Base-by-base conservation (phyloP, 2,888 invertebrate genomes). In the Dione vanillae region DNA sequence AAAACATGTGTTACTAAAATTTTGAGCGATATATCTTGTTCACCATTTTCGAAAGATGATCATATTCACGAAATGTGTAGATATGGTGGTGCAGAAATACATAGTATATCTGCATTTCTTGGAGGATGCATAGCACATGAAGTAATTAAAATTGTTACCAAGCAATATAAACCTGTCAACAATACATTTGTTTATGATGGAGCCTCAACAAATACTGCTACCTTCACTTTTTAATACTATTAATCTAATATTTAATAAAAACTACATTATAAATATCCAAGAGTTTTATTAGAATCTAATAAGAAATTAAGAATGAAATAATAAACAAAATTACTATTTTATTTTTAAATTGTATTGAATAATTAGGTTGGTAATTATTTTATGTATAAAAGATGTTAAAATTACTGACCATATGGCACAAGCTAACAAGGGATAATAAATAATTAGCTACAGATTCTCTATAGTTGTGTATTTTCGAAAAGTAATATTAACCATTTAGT, bases 101-200 rank as follows among this genome's bases (percentile, higher is more conserved):
- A 99, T 88, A 97, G 98, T 41, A 95, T 99, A 12, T 98, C 99
- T 12, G 97, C 99, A 8, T 97, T 97, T 84, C 93, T 99, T 76
- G 96, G 96, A 74, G 99, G 99, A 5, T 97, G 98, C 85, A 97
- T 97, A 37, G 99, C 99, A 9, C 99, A 99, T 83, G 99, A 99
- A 94, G 96, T 96, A 6, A 98, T 99, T 76, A 99, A 99, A 93
- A 94, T 99, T 70, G 95, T 99, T 68, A 99, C 99, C 2, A 96
- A 96, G 82, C 99, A 99, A 92, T 99, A 98, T 89, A 97, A 98
- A 82, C 99, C 99, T 47, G 95, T 99, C 69, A 96, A 99, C 89
- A 99, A 99, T 89, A 98, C 98, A 0, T 97, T 98, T 87, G 96
- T 99, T 78, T 99, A 98, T 90, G 99, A 99, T 94, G 99, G 97